Percentiles rank a stretch among this genome's conserved stretches.
Conservation (phyloP, 1,140 invertebrate species). For the Drosophila kepulauana region DNA sequence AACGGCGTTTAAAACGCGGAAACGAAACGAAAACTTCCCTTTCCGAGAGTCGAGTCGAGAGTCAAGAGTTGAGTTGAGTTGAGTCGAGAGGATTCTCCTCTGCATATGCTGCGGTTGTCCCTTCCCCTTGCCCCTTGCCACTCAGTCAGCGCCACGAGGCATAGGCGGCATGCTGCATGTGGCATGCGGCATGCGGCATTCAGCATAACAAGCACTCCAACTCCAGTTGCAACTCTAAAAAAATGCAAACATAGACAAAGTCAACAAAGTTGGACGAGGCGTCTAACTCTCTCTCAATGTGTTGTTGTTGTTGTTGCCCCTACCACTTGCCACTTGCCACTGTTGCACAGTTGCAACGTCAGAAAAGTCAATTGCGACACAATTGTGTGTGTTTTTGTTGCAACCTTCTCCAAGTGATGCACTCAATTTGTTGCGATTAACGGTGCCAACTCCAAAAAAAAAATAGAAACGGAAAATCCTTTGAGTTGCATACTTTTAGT, state of each 20-base stretch:
- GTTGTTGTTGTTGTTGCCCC: not conserved
- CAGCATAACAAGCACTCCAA: slow-evolving; percentile 24
- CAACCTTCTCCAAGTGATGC: slow-evolving; percentile 24
- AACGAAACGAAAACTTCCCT: slow-evolving; percentile 54
- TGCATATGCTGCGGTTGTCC: slow-evolving; percentile 33
- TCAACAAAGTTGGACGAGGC: slow-evolving; percentile 66
- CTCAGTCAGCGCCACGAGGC: slow-evolving; percentile 26
- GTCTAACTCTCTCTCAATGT: not conserved
- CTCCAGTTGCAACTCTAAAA: slow-evolving; percentile 26
- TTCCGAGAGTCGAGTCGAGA: not conserved
- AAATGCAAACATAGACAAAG: slow-evolving; percentile 72
- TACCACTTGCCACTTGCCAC: not conserved
- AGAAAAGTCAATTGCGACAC: slow-evolving; percentile 63
- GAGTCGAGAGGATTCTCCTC: not conserved
- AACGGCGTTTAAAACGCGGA: slow-evolving; percentile 69
- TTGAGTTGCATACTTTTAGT: too few relatives aligned
- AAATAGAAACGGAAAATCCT: too few relatives aligned
- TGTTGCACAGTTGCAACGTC: not conserved
- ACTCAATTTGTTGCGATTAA: slow-evolving; percentile 39
- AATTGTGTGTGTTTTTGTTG: slow-evolving; percentile 23
- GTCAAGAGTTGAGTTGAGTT: too few relatives aligned
- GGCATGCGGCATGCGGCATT: too few relatives aligned
- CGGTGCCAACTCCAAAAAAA: too few relatives aligned
- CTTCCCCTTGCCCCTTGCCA: not conserved
- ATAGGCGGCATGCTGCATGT: slow-evolving; percentile 36